Evolutionary conservation across 2,888 invertebrate genomes (phyloP).

Genomic region (Drosophila emarginata): DNA sequence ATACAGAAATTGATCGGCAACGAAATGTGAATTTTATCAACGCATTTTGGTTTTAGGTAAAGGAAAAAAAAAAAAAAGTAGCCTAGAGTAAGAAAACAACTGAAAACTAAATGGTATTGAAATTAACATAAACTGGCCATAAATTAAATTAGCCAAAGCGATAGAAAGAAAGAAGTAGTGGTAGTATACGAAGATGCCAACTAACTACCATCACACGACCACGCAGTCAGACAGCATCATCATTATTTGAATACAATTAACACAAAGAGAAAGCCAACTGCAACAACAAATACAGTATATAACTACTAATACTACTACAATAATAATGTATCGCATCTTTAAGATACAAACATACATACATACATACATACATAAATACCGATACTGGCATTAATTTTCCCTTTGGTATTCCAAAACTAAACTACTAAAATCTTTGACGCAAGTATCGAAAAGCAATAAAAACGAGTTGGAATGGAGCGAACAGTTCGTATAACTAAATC

Average conservation of each 20-base stretch:
- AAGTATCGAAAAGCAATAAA: slow-evolving; percentile 38
- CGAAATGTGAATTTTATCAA: slow-evolving; percentile 22
- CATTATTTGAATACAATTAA: slow-evolving; percentile 76
- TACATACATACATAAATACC: too few relatives aligned
- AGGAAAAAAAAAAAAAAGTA: neutral
- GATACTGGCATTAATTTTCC: slow-evolving; percentile 45
- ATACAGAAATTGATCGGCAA: slow-evolving; percentile 46
- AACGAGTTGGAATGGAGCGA: slow-evolving; percentile 21
- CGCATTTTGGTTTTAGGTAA: slow-evolving; percentile 3
- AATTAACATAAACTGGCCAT: slow-evolving; percentile 74
- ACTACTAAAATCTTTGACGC: slow-evolving; percentile 15
- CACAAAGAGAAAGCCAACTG: slow-evolving; percentile 58
- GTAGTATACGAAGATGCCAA: slow-evolving; percentile 41
- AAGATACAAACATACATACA: slow-evolving; percentile 32
- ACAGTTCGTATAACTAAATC: slow-evolving; percentile 25
- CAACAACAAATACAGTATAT: slow-evolving; percentile 32
- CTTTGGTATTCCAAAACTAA: slow-evolving; percentile 44
- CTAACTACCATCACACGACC: slow-evolving; percentile 34
- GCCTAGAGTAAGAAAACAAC: slow-evolving; percentile 8
- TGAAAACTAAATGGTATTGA: slow-evolving; percentile 60
- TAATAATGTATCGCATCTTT: slow-evolving; percentile 39
- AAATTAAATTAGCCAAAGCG: slow-evolving; percentile 68
- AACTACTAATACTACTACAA: slow-evolving; percentile 28
- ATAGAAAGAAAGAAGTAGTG: slow-evolving; percentile 13
- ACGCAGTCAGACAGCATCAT: slow-evolving; percentile 38